phyloP scores from a whole-genome alignment of 2,888 invertebrate genomes.

The Leptothorax acervorum region DNA sequence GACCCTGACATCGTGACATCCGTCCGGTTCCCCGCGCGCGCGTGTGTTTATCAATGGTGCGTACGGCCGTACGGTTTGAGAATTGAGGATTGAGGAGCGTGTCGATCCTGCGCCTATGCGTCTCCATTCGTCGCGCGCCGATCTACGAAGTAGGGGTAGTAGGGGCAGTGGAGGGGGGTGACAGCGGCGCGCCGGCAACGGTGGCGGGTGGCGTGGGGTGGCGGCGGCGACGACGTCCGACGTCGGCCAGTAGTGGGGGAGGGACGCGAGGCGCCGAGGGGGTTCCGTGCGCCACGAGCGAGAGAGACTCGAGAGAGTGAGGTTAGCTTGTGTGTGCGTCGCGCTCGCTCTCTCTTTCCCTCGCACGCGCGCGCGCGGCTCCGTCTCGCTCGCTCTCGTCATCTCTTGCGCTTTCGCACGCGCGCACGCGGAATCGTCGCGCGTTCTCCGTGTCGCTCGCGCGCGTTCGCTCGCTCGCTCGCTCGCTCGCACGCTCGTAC shows the following conservation, averaged over 20 bases:
- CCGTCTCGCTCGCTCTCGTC: conserved; percentile 28
- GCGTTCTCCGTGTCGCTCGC: conserved; percentile 27
- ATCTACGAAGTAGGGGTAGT: conserved; percentile 67
- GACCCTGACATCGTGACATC: background rate
- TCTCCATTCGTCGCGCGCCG: conserved; percentile 68
- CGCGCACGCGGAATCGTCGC: conserved; percentile 29
- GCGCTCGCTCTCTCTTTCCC: conserved; percentile 42
- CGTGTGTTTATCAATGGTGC: background rate
- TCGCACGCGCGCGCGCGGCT: background rate
- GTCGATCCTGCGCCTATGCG: conserved; percentile 69
- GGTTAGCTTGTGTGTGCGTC: conserved; percentile 64
- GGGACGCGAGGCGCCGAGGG: conserved; percentile 8
- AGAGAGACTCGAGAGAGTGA: conserved; percentile 55
- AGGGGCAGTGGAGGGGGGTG: conserved; percentile 44
- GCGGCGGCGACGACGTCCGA: conserved; percentile 33
- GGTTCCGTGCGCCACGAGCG: conserved; percentile 64
- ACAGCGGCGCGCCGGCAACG: conserved; percentile 15
- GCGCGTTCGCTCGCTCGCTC: background rate
- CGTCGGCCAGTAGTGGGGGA: conserved; percentile 23
- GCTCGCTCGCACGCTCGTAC: conserved; percentile 56
- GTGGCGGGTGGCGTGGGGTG: conserved; percentile 8
- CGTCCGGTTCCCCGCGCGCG: background rate
- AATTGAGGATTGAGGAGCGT: no score
- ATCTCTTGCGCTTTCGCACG: conserved; percentile 54
- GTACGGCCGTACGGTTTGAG: no score